Evolutionary conservation across 1,140 invertebrate species (phyloP), one percentile per base, ranked within the genome.

Genomic region (Periplaneta americana): DNA sequence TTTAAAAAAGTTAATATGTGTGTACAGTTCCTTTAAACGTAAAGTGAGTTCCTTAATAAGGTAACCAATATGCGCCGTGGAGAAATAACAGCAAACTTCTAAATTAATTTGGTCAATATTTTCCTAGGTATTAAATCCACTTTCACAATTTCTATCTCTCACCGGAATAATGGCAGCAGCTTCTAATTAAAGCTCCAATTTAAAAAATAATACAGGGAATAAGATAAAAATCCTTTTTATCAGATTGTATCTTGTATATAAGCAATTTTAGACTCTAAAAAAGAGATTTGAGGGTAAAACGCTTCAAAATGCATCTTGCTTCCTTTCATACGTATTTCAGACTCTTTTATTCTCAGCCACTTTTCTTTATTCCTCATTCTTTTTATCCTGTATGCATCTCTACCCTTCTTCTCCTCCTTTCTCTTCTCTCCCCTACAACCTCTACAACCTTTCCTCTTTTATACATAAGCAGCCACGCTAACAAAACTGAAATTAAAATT

Each of bases 401-500:
- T 66, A 4, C 22, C 5, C n/a, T 66, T 66, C 48, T 66, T 3
- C 4, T 66, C 2, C 6, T 28, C 22, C 39, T 39, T 17, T 39
- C 39, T 15, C 39, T 13, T n/a, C 28, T 1, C 10, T n/a, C 10
- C 22, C 8, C 36, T n/a, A n/a, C n/a, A n/a, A n/a, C n/a, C n/a
- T n/a, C n/a, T n/a, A n/a, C n/a, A n/a, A 37, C 36, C 8, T n/a
- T 13, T 66, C 22, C 13, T 66, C 22, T 66, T 22, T 66, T 66
- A 11, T 78, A 78, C 76, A 74, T 34, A 80, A 80, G 84, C 82
- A 84, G 85, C 84, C 83, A 86, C 81, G 82, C 83, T 83, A 84
- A 84, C 84, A 84, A 84, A 66, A 82, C 83, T 84, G 84, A 84
- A 84, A 84, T 85, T 85, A 86, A 86, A 86, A 85, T 85, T 86